Conservation (phyloP, 2,888 invertebrate genomes). For the Ecdyonurus torrentis region DNA sequence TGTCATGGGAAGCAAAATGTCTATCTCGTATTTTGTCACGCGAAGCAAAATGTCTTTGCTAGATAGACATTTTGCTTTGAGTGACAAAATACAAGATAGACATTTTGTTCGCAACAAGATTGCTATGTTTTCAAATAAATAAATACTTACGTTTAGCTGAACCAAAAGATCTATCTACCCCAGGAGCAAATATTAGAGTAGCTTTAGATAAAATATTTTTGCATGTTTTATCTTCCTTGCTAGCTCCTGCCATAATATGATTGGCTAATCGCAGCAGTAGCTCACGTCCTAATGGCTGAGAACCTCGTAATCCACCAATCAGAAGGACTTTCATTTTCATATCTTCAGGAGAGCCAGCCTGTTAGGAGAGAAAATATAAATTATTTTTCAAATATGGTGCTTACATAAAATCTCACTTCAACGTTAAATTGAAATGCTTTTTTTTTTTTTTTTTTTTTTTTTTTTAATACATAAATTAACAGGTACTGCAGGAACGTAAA, state of each 20-base stretch:
- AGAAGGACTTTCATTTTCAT: slow-evolving; percentile 66
- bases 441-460: too few species aligned
- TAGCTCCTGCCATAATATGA: slow-evolving; percentile 52
- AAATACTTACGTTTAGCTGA: slow-evolving; percentile 20
- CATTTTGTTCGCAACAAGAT: too few species aligned
- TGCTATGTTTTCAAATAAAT: too few species aligned
- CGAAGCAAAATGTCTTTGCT: too few species aligned
- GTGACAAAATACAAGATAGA: too few species aligned
- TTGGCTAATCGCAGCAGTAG: slow-evolving; percentile 63
- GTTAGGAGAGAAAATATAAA: slow-evolving; percentile 17
- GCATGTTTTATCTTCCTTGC: slow-evolving; percentile 47
- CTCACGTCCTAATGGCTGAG: slow-evolving; percentile 73
- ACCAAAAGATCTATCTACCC: slow-evolving; percentile 39
- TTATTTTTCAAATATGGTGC: slow-evolving; percentile 5
- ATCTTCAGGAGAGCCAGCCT: slow-evolving; percentile 64
- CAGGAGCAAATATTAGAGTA: slow-evolving; percentile 66
- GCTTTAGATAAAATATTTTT: slow-evolving; percentile 45
- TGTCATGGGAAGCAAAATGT: too few species aligned
- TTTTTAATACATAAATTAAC: too few species aligned
- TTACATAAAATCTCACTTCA: neutral
- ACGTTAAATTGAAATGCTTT: too few species aligned
- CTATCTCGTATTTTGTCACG: too few species aligned
- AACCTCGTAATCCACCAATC: slow-evolving; percentile 66
- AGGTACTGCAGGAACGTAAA: too few species aligned
- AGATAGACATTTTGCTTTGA: too few species aligned